Conservation (phyloP, 2,888 invertebrate species). For the Polydrusus tereticollis region DNA sequence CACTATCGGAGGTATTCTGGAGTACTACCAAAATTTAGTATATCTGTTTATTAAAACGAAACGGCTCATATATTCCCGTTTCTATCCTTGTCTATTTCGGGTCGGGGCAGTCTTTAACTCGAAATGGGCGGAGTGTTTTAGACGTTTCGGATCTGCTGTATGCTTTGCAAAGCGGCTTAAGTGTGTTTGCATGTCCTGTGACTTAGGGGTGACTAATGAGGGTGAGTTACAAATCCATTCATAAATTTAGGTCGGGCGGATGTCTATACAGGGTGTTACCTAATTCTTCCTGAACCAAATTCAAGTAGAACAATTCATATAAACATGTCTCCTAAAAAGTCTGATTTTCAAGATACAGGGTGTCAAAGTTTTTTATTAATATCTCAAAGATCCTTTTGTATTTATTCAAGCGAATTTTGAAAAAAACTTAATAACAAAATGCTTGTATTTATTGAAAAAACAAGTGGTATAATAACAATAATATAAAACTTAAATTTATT, state of each 20-base stretch:
- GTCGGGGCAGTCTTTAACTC: conserved; percentile 33
- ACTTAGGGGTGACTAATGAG: conserved; percentile 1
- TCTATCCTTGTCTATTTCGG: conserved; percentile 40
- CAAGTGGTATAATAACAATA: too few species aligned
- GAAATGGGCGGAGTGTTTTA: conserved; percentile 36
- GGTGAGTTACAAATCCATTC: neutral
- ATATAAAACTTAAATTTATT: too few species aligned
- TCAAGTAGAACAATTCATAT: too few species aligned
- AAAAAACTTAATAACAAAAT: too few species aligned
- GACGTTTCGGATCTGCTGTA: neutral
- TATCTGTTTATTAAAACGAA: conserved; percentile 37
- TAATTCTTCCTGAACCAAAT: too few species aligned
- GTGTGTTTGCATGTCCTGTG: conserved; percentile 32
- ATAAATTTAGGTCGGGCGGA: neutral
- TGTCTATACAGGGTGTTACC: neutral
- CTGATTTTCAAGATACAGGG: too few species aligned
- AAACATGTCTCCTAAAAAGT: too few species aligned
- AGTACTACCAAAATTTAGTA: conserved; percentile 29
- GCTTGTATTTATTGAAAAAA: too few species aligned
- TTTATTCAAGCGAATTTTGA: too few species aligned
- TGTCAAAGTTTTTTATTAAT: too few species aligned
- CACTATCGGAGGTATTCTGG: neutral
- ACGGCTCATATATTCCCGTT: conserved; percentile 32
- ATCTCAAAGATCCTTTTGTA: too few species aligned
- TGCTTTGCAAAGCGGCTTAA: conserved; percentile 31